These are phyloP conservation scores for Thunnus albacares DNA, from an alignment of 2,797 vertebrate genomes.

Conservation along the genomic window DNA sequence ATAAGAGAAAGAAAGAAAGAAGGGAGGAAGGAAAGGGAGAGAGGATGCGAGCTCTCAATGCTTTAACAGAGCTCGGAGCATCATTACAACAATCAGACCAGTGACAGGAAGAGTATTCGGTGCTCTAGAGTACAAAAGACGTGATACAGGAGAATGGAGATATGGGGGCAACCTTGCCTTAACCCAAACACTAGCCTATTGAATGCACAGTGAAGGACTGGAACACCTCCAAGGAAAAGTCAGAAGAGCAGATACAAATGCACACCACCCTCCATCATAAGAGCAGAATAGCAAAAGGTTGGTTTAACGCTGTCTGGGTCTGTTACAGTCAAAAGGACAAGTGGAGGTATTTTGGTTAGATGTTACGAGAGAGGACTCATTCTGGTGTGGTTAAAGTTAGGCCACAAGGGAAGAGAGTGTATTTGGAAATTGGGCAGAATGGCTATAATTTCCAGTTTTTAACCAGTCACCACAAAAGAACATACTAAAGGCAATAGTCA, in stretches of 20 bases:
- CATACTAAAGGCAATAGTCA: constrained; percentile 32
- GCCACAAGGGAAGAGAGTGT: constrained; percentile 52
- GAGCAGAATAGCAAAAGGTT: constrained; percentile 37
- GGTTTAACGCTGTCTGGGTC: constrained; percentile 38
- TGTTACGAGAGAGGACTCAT: constrained; percentile 44
- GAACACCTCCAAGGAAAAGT: constrained; percentile 32
- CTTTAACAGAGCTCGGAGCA: constrained; percentile 53
- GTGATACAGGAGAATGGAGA: constrained; percentile 48
- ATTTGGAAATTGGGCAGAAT: constrained; percentile 44
- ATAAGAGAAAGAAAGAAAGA: constrained; percentile 41
- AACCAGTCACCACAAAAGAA: constrained; percentile 68
- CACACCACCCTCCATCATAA: constrained; percentile 40
- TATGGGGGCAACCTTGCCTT: constrained; percentile 38
- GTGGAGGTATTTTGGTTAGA: constrained; percentile 32
- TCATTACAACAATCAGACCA: constrained; percentile 48
- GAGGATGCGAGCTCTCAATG: constrained; percentile 55
- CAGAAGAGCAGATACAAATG: constrained; percentile 39
- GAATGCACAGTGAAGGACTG: constrained; percentile 10
- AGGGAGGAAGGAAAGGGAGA: constrained; percentile 49
- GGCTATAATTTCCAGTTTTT: constrained; percentile 40
- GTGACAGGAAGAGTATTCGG: constrained; percentile 37
- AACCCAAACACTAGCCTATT: constrained; percentile 30
- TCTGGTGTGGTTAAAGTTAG: constrained; percentile 56
- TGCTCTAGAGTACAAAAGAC: constrained; percentile 44
- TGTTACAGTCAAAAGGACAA: constrained; percentile 54